Percentiles rank a stretch among this genome's conserved stretches.
Evolutionary conservation across 2,888 invertebrate genomes (phyloP).

Genomic region (Ophion slaviceki): DNA sequence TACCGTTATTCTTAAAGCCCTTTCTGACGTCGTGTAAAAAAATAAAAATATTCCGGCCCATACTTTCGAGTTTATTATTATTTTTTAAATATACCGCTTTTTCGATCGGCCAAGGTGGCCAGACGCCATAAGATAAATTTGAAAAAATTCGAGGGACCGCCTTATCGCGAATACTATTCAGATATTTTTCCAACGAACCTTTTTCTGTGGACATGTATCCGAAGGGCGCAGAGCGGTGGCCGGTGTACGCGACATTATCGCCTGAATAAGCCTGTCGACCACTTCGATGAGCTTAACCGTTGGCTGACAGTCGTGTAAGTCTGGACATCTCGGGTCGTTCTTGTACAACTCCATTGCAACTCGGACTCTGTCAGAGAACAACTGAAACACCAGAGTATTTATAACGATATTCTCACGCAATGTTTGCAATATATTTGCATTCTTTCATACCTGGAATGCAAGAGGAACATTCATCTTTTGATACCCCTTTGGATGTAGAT

Average conservation of each 20-base stretch:
- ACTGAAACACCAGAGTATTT: slow-evolving; percentile 39
- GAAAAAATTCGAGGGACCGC: slow-evolving; percentile 1
- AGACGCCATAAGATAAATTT: neutral
- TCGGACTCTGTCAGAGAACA: slow-evolving; percentile 55
- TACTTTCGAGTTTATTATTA: no score
- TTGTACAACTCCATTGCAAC: slow-evolving; percentile 60
- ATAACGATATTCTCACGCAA: slow-evolving; percentile 21
- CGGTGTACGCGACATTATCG: slow-evolving; percentile 64
- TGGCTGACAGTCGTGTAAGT: slow-evolving; percentile 58
- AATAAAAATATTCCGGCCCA: no score
- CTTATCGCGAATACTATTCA: slow-evolving; percentile 16
- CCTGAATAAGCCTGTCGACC: slow-evolving; percentile 54
- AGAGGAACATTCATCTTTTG: slow-evolving; percentile 55
- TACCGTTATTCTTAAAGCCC: no score
- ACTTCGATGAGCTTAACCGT: slow-evolving; percentile 57
- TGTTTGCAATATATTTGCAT: slow-evolving; percentile 27
- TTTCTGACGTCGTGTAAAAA: no score
- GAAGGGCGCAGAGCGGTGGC: slow-evolving; percentile 50
- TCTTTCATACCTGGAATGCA: slow-evolving; percentile 54
- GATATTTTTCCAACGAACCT: slow-evolving; percentile 29
- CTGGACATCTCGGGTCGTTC: slow-evolving; percentile 17
- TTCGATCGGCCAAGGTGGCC: no score
- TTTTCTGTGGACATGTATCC: slow-evolving; percentile 38
- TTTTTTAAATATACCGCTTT: no score
- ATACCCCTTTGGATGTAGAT: slow-evolving; percentile 59